Conservation (phyloP, 1,140 invertebrate genomes). For the Chionoecetes opilio region DNA sequence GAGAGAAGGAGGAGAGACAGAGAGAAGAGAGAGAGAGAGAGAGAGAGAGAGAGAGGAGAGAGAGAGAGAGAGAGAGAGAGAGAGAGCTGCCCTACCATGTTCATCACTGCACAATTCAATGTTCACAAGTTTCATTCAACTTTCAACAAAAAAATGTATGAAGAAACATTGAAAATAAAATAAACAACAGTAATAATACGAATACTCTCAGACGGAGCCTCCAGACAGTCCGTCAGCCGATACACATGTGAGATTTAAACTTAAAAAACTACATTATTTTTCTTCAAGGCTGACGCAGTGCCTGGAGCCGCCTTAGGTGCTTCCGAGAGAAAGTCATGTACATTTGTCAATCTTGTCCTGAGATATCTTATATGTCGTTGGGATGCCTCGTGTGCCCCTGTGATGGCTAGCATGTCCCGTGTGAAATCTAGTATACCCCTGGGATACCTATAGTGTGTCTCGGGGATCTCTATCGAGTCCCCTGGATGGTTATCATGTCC, state of each 20-base stretch:
- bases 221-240: neutral
- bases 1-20: neutral
- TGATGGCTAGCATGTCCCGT: neutral
- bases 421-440: neutral
- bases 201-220: neutral
- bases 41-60: neutral
- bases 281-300: neutral
- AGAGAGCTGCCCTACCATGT: constrained; percentile 32
- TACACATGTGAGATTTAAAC: too few species aligned
- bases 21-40: neutral
- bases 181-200: neutral
- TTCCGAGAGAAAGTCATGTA: neutral
- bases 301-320: neutral
- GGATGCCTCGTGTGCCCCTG: neutral
- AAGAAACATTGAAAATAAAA: constrained; percentile 2
- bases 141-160: neutral
- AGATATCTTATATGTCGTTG: neutral
- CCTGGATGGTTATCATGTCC: neutral
- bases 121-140: neutral
- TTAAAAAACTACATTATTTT: neutral
- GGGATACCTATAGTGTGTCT: neutral
- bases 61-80: constrained; percentile 32
- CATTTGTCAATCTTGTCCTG: neutral
- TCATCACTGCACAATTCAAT: constrained; percentile 42
- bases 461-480: neutral